Base-by-base conservation (phyloP, 2,113 vertebrate species). In the Merops nubicus region DNA sequence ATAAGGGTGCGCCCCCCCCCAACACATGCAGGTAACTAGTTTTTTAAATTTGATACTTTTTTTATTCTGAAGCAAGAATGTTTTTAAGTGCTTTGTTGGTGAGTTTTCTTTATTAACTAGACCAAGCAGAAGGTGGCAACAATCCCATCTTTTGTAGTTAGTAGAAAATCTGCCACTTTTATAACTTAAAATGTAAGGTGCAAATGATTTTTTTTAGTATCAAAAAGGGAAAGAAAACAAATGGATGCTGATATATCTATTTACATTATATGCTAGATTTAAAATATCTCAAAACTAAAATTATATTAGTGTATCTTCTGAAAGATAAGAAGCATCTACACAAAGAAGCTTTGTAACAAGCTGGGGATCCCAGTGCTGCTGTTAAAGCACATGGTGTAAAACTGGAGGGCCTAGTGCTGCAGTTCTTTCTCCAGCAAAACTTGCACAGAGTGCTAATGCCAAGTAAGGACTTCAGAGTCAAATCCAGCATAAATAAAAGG, bases 21-120 rank as follows among this genome's bases (percentile, higher is more conserved):
- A 47, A 47, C 4, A 1, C 68, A 47, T 19, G 45, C 33, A 72
- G 73, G 48, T 92, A 82, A 79, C 69, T 81, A 78, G 6, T 26
- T 31, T 56, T 92, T 91, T 62, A 57, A 78, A 87, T 93, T 51
- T 91, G 69, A 69, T 93, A 47, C 77, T 72, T 87, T 80, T 82
- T 93, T 89, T 89, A 75, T 81, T 95, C 79, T 89, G 75, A 48
- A 88, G 64, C 60, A 53, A 54, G 43, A 84, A 68, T 67, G 60
- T 53, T 94, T 88, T 86, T 40, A 87, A 92, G 76, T 89, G 85
- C 88, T 96, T 96, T 93, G 85, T 93, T 89, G 62, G 22, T 88
- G 88, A 87, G 62, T 85, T 93, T 92, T 86, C 64, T 16, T 91
- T 83, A 67, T 53, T 84, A 94, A 92, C 53, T 84, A 72, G 80